phyloP scores from a whole-genome alignment of 1,140 invertebrate species.

The Lasaia peninsularis region DNA sequence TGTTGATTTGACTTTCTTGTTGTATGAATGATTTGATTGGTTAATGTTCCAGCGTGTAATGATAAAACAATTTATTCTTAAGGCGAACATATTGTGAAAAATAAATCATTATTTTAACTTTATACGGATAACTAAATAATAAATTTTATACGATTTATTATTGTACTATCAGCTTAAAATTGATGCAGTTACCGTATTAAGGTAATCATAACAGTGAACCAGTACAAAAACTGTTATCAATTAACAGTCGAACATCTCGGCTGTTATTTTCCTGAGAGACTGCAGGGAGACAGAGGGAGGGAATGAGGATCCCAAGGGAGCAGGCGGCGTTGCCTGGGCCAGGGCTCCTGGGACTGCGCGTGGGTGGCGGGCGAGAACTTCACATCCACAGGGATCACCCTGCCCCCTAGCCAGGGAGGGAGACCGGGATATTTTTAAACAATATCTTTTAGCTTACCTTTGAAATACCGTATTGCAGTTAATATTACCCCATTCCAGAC shows the following conservation, averaged over 20 bases:
- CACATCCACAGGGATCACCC: slow-evolving; percentile 56
- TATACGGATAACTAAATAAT: too few relatives aligned
- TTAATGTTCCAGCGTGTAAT: too few relatives aligned
- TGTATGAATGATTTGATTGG: too few relatives aligned
- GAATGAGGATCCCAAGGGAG: slow-evolving; percentile 48
- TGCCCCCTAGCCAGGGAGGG: slow-evolving; percentile 45
- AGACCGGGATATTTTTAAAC: slow-evolving; percentile 69
- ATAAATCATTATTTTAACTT: too few relatives aligned
- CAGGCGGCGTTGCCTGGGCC: slow-evolving; percentile 62
- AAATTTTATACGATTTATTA: too few relatives aligned
- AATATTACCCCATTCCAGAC: not conserved
- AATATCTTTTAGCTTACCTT: slow-evolving; percentile 37
- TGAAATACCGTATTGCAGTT: slow-evolving; percentile 8
- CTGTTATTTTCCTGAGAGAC: slow-evolving; percentile 59
- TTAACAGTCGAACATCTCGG: slow-evolving; percentile 63
- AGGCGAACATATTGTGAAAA: too few relatives aligned
- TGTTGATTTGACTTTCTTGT: too few relatives aligned
- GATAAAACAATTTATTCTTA: too few relatives aligned
- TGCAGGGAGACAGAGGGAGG: slow-evolving; percentile 36
- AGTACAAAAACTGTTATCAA: slow-evolving; percentile 46
- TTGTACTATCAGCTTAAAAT: too few relatives aligned
- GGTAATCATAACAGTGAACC: not conserved
- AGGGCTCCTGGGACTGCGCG: slow-evolving; percentile 54
- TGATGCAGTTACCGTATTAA: not conserved
- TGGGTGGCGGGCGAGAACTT: slow-evolving; percentile 65